Base-by-base conservation (phyloP, 2,113 vertebrate species). In the Pipra filicauda region DNA sequence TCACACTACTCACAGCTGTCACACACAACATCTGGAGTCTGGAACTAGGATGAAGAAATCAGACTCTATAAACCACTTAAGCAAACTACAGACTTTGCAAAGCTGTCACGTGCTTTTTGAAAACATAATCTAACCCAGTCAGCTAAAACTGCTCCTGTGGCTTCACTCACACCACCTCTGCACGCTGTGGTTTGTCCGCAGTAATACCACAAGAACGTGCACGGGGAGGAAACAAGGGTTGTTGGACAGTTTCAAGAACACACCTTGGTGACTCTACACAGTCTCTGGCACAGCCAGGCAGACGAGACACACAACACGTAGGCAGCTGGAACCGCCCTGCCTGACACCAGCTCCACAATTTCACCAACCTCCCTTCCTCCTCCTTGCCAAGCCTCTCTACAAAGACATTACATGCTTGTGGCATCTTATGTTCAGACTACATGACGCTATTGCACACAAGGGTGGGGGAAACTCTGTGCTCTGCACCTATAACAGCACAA, bases 401-500 rank as follows among this genome's bases (percentile, higher is more conserved):
- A 8, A 43, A 75, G 7, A 8, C 6, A 43, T 52, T 23, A 59
- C 3, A 0, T 4, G 27, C 48, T 61, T 61, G 17, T 11, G 6
- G 6, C 8, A n/a, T n/a, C 69, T 65, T 71, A 18, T 2, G 0
- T 44, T 73, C 41, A 41, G 58, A 61, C 37, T 57, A 39, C 0
- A 0, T 0, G 2, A 58, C 72, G 31, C 46, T 66, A 15, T 12
- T 58, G 39, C 9, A 1, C 1, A 0, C 22, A 65, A 69, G 49
- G 31, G 35, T 13, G 31, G 43, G 51, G 37, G n/a, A 82, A 72
- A 35, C 24, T 6, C 4, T 8, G 6, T n/a, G 31, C 44, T 89
- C 33, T 74, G 49, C 23, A 10, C 28, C 33, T 28, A 27, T 48
- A 85, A 88, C 3, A 8, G 54, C 54, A 41, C 46, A 51, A 66